These are phyloP conservation scores for Vidua chalybeata DNA, from an alignment of 2,113 vertebrate genomes.

Conservation along the genomic window DNA sequence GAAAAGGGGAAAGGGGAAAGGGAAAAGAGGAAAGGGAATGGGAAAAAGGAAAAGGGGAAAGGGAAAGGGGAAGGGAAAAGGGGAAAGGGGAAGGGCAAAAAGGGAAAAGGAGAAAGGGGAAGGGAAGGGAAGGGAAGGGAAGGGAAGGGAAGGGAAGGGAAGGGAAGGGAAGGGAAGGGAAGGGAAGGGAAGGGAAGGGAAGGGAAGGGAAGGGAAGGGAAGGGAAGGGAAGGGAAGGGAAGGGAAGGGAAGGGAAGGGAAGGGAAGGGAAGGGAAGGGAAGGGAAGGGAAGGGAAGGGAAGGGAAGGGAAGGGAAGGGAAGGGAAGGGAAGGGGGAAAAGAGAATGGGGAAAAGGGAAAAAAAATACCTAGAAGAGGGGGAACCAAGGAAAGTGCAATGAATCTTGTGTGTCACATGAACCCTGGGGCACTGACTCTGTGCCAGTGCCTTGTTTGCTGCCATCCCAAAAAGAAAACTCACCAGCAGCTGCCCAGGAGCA, in stretches of 20 bases:
- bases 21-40: not conserved
- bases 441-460: constrained; percentile 1
- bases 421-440: not conserved
- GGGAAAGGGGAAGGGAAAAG: not conserved
- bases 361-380: too few species aligned
- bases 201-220: not conserved
- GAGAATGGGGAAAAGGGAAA: not conserved
- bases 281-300: not conserved
- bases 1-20: not conserved
- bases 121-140: too few species aligned
- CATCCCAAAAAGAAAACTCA: constrained; percentile 3
- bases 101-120: not conserved
- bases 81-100: not conserved
- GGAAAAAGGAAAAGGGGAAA: not conserved
- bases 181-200: not conserved
- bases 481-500: constrained; percentile 7
- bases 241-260: not conserved
- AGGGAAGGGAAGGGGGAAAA: not conserved
- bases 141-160: too few species aligned
- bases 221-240: not conserved
- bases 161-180: too few species aligned
- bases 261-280: not conserved
- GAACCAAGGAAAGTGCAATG: not conserved
- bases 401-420: not conserved
- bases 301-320: not conserved